A percentile compares a stretch with the other conserved stretches of the same genome.
phyloP scores from a whole-genome alignment of 2,888 invertebrate species.

The Noctuana brunneofusca region DNA sequence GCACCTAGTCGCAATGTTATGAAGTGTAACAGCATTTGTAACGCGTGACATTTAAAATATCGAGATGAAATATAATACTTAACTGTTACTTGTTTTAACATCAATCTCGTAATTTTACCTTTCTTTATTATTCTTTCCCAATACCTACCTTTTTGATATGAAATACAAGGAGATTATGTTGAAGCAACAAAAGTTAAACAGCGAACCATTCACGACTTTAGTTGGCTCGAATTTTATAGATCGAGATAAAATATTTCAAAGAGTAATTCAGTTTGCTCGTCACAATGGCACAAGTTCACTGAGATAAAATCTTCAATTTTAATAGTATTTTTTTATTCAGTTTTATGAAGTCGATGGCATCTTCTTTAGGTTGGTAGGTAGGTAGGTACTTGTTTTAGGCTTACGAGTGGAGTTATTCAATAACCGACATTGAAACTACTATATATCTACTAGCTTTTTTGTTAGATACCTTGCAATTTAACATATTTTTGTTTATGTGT shows the following conservation, averaged over 20 bases:
- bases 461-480: too few species aligned
- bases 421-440: background rate
- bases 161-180: background rate
- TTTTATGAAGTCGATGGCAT: slow-evolving; percentile 6
- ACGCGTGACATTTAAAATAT: too few species aligned
- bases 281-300: slow-evolving; percentile 10
- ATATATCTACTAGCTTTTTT: too few species aligned
- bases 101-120: too few species aligned
- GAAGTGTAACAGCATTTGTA: too few species aligned
- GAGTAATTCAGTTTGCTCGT: slow-evolving; percentile 11
- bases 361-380: too few species aligned
- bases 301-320: slow-evolving; percentile 29
- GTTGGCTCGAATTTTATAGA: slow-evolving; percentile 9
- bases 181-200: slow-evolving; percentile 18
- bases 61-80: too few species aligned
- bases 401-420: slow-evolving; percentile 1
- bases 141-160: background rate
- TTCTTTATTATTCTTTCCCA: background rate
- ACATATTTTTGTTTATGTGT: too few species aligned
- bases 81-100: too few species aligned
- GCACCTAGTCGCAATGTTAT: too few species aligned
- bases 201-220: slow-evolving; percentile 11
- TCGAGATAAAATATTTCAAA: slow-evolving; percentile 16
- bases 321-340: slow-evolving; percentile 3
- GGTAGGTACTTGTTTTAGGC: slow-evolving; percentile 15